These are phyloP conservation scores for Rhinoderma darwinii DNA, from an alignment of 2,113 vertebrate species.

Conservation along the genomic window DNA sequence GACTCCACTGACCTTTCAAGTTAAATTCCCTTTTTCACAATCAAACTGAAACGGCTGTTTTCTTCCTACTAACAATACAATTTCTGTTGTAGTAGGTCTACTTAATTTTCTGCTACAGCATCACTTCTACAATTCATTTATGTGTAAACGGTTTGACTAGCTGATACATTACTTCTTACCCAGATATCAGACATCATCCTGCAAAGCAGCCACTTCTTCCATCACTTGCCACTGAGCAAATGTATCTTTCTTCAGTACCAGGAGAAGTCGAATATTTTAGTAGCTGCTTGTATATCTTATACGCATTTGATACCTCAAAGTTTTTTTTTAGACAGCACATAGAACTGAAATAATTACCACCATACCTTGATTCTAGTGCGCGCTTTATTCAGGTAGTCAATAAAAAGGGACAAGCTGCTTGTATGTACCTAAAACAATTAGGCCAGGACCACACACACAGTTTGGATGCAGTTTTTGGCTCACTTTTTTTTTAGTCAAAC, in stretches of 20 bases:
- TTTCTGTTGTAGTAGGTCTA: conserved; percentile 22
- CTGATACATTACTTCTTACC: conserved; percentile 7
- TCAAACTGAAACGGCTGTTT: conserved; percentile 31
- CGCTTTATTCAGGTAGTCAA: too few relatives aligned
- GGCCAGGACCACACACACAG: too few relatives aligned
- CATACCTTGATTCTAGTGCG: too few relatives aligned
- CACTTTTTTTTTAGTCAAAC: too few relatives aligned
- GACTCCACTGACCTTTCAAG: conserved; percentile 27
- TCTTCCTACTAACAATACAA: conserved; percentile 45
- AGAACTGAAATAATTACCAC: too few relatives aligned
- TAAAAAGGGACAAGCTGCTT: too few relatives aligned
- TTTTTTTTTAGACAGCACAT: too few relatives aligned
- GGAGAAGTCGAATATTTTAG: neutral
- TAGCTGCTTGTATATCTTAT: neutral
- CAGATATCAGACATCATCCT: neutral
- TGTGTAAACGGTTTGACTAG: conserved; percentile 2
- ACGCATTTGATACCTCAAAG: neutral
- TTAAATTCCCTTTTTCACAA: conserved; percentile 16
- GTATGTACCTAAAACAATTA: too few relatives aligned
- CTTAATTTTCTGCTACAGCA: conserved; percentile 33
- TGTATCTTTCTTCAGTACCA: neutral
- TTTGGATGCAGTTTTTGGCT: too few relatives aligned
- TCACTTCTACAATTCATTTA: conserved; percentile 13
- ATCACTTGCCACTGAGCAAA: neutral
- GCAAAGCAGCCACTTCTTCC: neutral